Percentiles rank a stretch among this genome's conserved stretches.
These are phyloP conservation scores for Drosophila varians DNA, from an alignment of 1,140 invertebrate genomes.

Conservation along the genomic window DNA sequence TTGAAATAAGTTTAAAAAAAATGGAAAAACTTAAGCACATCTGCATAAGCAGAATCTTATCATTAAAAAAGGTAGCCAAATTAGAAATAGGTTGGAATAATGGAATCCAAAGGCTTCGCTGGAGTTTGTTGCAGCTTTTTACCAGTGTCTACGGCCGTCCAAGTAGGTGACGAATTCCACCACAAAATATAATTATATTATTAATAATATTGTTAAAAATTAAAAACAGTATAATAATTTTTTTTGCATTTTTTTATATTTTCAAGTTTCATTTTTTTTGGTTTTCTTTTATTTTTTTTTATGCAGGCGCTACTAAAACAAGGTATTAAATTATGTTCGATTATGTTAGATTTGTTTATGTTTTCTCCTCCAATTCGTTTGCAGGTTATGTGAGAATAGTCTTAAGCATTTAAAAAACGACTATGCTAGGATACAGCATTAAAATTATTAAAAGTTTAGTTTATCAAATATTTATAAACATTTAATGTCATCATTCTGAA, in stretches of 20 bases:
- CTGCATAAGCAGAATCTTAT: too few species aligned
- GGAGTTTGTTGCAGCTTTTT: too few species aligned
- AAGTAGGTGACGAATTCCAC: too few species aligned
- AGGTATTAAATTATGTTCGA: conserved; percentile 64
- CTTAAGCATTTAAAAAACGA: conserved; percentile 80
- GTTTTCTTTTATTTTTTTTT: conserved; percentile 37
- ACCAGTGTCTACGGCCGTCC: too few species aligned
- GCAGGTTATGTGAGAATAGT: conserved; percentile 74
- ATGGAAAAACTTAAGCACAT: too few species aligned
- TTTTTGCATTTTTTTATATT: background rate
- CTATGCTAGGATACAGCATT: conserved; percentile 62
- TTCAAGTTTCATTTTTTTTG: conserved; percentile 45
- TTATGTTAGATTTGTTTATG: conserved; percentile 57
- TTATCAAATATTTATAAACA: conserved; percentile 58
- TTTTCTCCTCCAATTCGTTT: conserved; percentile 36
- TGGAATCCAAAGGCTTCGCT: too few species aligned
- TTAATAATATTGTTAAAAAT: background rate
- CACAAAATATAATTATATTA: too few species aligned
- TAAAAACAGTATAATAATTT: conserved; percentile 1
- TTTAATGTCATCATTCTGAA: conserved; percentile 57
- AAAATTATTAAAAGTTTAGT: conserved; percentile 45
- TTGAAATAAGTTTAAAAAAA: background rate
- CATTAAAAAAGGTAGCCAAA: too few species aligned
- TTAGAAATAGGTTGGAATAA: too few species aligned
- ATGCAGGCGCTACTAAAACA: conserved; percentile 65